These are phyloP conservation scores for Vicugna pacos DNA, from an alignment of 2,113 vertebrate genomes.

Conservation along the genomic window DNA sequence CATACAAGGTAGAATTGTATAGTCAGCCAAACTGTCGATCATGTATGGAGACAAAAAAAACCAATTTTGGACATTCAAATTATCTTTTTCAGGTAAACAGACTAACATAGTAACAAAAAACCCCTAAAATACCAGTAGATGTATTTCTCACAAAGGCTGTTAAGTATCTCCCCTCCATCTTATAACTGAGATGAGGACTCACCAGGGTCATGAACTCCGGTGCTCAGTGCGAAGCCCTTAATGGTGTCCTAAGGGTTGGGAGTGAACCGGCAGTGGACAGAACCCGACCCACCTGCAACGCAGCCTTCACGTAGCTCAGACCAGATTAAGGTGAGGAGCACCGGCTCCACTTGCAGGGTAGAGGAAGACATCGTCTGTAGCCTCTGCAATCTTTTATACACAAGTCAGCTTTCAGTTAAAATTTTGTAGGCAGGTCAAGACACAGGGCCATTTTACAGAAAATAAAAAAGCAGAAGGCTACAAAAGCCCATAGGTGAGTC, in stretches of 20 bases:
- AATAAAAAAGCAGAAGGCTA: not conserved
- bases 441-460: not conserved
- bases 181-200: not conserved
- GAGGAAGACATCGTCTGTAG: not conserved
- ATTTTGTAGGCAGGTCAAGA: not conserved
- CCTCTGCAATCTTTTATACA: not conserved
- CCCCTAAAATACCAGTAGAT: not conserved
- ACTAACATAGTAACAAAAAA: not conserved
- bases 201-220: not conserved
- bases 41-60: not conserved
- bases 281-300: accelerated
- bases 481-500: not conserved
- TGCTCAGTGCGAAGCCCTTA: not conserved
- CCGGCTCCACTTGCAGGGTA: not conserved
- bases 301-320: not conserved
- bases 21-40: not conserved
- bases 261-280: not conserved
- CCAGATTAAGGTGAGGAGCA: accelerated
- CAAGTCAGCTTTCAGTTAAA: not conserved
- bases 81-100: not conserved
- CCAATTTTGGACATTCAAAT: not conserved
- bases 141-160: not conserved
- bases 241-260: not conserved
- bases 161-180: not conserved
- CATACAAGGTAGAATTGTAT: not conserved